Evolutionary conservation across 2,797 vertebrate genomes (phyloP).

Genomic region (Cygnus olor): DNA sequence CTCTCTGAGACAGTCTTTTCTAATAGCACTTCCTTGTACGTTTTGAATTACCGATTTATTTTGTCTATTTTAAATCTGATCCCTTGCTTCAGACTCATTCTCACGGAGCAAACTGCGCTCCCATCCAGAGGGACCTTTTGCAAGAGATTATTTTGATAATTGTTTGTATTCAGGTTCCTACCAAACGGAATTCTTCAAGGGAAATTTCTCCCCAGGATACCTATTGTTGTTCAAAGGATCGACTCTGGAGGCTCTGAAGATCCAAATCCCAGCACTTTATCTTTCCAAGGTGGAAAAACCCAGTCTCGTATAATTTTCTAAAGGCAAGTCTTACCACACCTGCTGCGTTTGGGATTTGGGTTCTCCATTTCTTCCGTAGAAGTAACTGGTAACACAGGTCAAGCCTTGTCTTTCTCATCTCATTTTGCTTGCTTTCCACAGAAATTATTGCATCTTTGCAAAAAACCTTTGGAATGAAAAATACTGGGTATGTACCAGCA

Average conservation of each 20-base stretch:
- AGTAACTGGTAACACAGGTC: neutral
- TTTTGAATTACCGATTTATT: conserved; percentile 24
- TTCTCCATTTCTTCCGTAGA: neutral
- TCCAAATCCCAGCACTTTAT: conserved; percentile 8
- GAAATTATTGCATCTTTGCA: neutral
- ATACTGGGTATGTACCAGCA: neutral
- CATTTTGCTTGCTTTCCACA: neutral
- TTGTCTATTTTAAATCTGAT: conserved; percentile 52
- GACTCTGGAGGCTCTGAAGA: neutral
- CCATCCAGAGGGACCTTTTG: neutral
- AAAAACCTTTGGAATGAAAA: neutral
- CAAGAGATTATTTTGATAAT: conserved; percentile 36
- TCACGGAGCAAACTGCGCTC: neutral
- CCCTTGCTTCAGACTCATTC: neutral
- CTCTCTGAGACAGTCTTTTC: neutral
- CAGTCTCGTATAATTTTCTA: neutral
- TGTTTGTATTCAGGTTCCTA: neutral
- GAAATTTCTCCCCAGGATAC: neutral
- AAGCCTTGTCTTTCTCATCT: neutral
- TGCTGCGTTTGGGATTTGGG: neutral
- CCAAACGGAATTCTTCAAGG: neutral
- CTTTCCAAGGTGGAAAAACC: neutral
- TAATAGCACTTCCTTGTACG: neutral
- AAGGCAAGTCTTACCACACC: neutral
- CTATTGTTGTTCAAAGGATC: neutral